phyloP scores from a whole-genome alignment of 2,113 vertebrate species.

The Microtus montanus region DNA sequence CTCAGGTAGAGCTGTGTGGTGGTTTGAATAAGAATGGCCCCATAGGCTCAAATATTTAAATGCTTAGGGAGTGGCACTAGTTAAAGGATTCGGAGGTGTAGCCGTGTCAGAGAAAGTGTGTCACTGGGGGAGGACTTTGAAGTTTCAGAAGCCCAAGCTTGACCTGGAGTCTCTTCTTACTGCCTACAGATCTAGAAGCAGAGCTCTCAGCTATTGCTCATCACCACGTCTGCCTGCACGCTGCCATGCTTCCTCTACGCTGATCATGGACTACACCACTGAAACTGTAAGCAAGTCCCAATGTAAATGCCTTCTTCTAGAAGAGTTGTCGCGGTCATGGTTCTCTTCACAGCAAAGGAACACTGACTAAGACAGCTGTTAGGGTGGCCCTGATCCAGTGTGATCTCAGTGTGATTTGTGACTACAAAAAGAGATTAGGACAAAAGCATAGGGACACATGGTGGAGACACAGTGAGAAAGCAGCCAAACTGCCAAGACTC shows the following conservation, averaged over 20 bases:
- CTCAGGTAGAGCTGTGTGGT: not conserved
- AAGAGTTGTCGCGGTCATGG: not conserved
- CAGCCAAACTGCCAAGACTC: not conserved
- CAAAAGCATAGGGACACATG: not conserved
- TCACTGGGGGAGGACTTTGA: not conserved
- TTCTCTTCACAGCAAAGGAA: not conserved
- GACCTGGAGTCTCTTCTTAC: not conserved
- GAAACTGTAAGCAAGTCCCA: not conserved
- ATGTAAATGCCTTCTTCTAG: not conserved
- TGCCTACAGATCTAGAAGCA: not conserved
- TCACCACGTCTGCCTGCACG: not conserved
- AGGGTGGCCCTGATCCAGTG: not conserved
- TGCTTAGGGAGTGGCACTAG: not conserved
- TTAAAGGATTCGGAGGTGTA: not conserved
- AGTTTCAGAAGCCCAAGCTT: not conserved
- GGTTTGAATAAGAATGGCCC: not conserved
- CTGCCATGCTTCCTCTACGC: not conserved
- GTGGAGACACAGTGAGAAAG: not conserved
- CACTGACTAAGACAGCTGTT: not conserved
- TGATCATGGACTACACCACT: not conserved
- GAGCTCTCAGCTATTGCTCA: not conserved
- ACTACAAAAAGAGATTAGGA: not conserved
- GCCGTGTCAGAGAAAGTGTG: not conserved
- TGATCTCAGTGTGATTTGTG: not conserved
- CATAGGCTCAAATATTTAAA: not conserved